phyloP scores from a whole-genome alignment of 2,888 invertebrate species.

The Parnassius orleans region DNA sequence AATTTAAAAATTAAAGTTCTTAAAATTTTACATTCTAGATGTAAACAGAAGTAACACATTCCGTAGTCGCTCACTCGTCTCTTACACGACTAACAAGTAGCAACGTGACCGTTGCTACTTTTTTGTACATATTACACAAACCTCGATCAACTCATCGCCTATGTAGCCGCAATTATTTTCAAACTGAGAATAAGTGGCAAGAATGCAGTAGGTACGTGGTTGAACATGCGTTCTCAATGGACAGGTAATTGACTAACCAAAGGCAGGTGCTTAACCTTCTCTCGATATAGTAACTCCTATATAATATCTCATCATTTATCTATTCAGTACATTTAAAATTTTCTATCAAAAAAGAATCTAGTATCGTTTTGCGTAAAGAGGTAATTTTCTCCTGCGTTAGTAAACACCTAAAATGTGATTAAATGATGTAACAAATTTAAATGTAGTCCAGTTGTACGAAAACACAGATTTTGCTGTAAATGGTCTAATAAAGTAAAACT shows the following conservation, averaged over 20 bases:
- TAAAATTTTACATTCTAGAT: no score
- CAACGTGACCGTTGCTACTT: slow-evolving; percentile 7
- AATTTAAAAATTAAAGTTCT: no score
- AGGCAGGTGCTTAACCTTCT: background rate
- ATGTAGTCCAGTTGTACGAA: no score
- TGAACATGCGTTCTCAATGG: slow-evolving; percentile 42
- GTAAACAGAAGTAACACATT: slow-evolving; percentile 1
- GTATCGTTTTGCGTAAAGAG: no score
- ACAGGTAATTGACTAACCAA: slow-evolving; percentile 43
- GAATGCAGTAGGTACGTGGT: slow-evolving; percentile 45
- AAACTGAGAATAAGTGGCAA: slow-evolving; percentile 44
- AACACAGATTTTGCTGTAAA: no score
- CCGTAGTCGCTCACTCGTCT: slow-evolving; percentile 5
- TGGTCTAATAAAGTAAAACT: no score
- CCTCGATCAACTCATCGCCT: slow-evolving; percentile 31
- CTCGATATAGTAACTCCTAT: background rate
- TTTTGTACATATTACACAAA: slow-evolving; percentile 24
- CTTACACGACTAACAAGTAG: slow-evolving; percentile 5
- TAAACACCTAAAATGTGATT: no score
- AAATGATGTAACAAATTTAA: no score
- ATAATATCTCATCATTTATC: no score
- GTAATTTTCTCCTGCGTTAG: no score
- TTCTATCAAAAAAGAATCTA: no score
- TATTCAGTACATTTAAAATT: no score
- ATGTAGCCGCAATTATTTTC: slow-evolving; percentile 33